These are phyloP conservation scores for Lethrus apterus DNA, from an alignment of 1,140 invertebrate species.

Conservation along the genomic window DNA sequence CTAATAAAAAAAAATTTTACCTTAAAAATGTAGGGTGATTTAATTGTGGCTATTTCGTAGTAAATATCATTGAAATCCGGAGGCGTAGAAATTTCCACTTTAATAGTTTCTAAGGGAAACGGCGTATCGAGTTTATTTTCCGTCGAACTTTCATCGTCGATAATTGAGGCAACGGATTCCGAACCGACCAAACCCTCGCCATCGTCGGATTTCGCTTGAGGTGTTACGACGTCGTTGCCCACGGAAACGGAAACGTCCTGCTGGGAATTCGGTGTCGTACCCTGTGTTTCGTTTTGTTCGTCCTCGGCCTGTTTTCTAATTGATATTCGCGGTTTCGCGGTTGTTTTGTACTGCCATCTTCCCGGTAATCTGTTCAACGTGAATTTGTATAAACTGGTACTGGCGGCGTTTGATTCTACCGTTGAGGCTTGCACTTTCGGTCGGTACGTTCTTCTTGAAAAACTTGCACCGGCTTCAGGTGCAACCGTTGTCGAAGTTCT, in stretches of 20 bases:
- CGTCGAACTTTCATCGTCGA: conserved; percentile 50
- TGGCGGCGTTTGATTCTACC: conserved; percentile 44
- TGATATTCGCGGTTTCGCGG: conserved; percentile 73
- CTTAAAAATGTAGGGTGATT: conserved; percentile 82
- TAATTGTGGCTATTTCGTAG: conserved; percentile 82
- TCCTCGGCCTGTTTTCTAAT: conserved; percentile 64
- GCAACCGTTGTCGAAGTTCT: conserved; percentile 18
- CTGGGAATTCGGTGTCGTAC: conserved; percentile 34
- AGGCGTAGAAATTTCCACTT: conserved; percentile 79
- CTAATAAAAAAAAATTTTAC: too few relatives aligned
- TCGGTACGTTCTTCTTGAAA: conserved; percentile 50
- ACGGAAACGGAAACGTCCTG: conserved; percentile 24
- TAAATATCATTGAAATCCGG: conserved; percentile 75
- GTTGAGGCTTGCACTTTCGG: conserved; percentile 50
- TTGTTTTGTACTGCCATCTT: conserved; percentile 82
- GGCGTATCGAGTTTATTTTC: conserved; percentile 53
- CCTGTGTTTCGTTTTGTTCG: conserved; percentile 46
- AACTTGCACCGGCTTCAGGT: conserved; percentile 38
- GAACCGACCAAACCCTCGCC: conserved; percentile 63
- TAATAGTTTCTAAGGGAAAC: conserved; percentile 66
- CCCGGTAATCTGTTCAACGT: conserved; percentile 73
- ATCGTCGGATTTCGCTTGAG: conserved; percentile 43
- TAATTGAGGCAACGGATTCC: conserved; percentile 51
- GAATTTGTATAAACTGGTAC: conserved; percentile 61
- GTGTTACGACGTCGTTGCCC: conserved; percentile 33